These are phyloP conservation scores for Seriola aureovittata DNA, from an alignment of 2,113 vertebrate species.

Conservation along the genomic window DNA sequence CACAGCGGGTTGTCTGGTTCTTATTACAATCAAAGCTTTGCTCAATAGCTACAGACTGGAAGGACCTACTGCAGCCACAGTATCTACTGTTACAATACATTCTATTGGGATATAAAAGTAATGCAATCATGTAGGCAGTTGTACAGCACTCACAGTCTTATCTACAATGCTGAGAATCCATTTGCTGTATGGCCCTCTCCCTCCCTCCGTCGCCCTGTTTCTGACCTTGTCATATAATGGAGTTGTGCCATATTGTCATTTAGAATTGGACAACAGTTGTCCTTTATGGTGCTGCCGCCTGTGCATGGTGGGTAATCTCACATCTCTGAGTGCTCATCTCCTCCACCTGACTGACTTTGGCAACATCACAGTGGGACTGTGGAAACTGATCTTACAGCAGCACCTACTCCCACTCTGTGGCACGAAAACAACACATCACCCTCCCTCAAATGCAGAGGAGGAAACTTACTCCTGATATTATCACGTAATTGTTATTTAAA, in stretches of 20 bases:
- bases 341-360: slow-evolving; percentile 66
- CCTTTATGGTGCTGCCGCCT: slow-evolving; percentile 59
- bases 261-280: slow-evolving; percentile 70
- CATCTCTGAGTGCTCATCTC: slow-evolving; percentile 58
- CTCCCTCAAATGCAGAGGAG: slow-evolving; percentile 38
- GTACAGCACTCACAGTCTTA: slow-evolving; percentile 62
- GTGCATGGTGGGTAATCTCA: slow-evolving; percentile 56
- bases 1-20: background rate
- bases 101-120: slow-evolving; percentile 52
- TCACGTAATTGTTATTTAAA: slow-evolving; percentile 42
- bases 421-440: slow-evolving; percentile 20
- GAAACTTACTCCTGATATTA: slow-evolving; percentile 30
- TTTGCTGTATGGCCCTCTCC: slow-evolving; percentile 33
- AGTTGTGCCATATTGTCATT: slow-evolving; percentile 62
- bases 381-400: slow-evolving; percentile 35
- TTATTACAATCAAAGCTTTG: background rate
- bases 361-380: slow-evolving; percentile 41
- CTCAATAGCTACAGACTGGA: background rate
- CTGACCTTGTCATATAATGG: slow-evolving; percentile 77
- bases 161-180: slow-evolving; percentile 66
- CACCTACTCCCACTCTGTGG: slow-evolving; percentile 42
- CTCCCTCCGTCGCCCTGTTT: slow-evolving; percentile 37
- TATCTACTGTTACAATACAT: slow-evolving; percentile 30
- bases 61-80: slow-evolving; percentile 25
- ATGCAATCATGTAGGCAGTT: slow-evolving; percentile 63